Conservation (phyloP, 2,797 vertebrate species). For the Rhabdophis nuchalis region DNA sequence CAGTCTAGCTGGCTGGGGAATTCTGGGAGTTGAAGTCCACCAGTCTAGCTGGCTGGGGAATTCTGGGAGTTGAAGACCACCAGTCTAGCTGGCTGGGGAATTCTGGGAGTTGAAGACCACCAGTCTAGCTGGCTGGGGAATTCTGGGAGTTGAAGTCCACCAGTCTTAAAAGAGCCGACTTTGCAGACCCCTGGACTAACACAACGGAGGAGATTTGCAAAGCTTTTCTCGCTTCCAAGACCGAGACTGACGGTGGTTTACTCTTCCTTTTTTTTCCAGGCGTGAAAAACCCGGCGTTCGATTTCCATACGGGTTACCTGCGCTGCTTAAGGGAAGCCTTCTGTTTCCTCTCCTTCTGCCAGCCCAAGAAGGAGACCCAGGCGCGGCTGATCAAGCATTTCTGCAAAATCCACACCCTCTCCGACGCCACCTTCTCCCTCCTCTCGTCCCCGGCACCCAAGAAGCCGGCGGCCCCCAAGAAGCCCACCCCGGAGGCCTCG, state of each 20-base stretch:
- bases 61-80: no score
- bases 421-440: not conserved
- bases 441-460: not conserved
- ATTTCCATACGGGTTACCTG: conserved; percentile 73
- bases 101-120: no score
- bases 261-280: not conserved
- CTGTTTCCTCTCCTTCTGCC: conserved; percentile 78
- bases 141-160: no score
- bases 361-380: conserved; percentile 75
- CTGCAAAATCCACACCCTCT: conserved; percentile 62
- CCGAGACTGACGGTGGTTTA: not conserved
- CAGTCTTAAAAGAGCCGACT: no score
- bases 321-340: conserved; percentile 78
- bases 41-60: no score
- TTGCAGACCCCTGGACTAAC: no score
- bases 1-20: no score
- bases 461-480: conserved; percentile 52
- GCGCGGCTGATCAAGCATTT: conserved; percentile 77
- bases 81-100: no score
- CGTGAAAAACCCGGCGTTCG: conserved; percentile 46
- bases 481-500: not conserved
- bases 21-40: no score
- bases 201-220: not conserved
- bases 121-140: no score
- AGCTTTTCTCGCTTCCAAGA: rapidly evolving